Percentiles rank a stretch among this genome's conserved stretches.
These are phyloP conservation scores for Spea hammondii DNA, from an alignment of 2,797 vertebrate species.

Conservation along the genomic window DNA sequence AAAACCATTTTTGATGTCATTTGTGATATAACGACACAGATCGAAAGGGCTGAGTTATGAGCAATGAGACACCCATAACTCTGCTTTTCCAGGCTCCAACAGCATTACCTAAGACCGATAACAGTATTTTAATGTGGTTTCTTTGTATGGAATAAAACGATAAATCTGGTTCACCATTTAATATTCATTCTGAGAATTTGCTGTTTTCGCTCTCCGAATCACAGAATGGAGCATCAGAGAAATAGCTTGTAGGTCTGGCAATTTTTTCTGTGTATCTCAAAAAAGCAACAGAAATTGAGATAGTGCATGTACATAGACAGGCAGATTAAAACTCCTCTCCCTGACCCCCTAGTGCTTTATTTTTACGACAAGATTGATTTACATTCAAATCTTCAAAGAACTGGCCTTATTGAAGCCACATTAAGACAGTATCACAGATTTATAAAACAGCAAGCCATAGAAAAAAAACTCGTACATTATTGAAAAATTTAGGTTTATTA, in stretches of 20 bases:
- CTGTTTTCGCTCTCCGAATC: background rate
- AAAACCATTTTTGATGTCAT: constrained; percentile 43
- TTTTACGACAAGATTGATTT: background rate
- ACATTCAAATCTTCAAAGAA: background rate
- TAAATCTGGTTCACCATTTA: constrained; percentile 46
- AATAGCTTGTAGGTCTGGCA: background rate
- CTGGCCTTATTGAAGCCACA: background rate
- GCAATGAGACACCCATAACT: constrained; percentile 17
- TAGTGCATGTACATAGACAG: constrained; percentile 18
- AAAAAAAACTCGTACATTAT: too few relatives aligned
- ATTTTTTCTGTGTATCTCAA: background rate
- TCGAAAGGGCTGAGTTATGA: constrained; percentile 36
- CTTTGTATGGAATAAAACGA: constrained; percentile 32
- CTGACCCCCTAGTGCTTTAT: background rate
- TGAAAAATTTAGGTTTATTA: too few relatives aligned
- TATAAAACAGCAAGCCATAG: too few relatives aligned
- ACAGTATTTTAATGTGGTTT: constrained; percentile 43
- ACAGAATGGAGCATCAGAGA: background rate
- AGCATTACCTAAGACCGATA: constrained; percentile 39
- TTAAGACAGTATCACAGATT: too few relatives aligned
- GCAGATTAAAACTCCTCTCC: background rate
- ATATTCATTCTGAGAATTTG: constrained; percentile 42
- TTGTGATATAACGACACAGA: constrained; percentile 32
- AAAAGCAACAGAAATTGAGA: constrained; percentile 19
- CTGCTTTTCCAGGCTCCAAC: constrained; percentile 11